Conservation (phyloP, 2,888 invertebrate species). For the Caenorhabditis doughertyi region DNA sequence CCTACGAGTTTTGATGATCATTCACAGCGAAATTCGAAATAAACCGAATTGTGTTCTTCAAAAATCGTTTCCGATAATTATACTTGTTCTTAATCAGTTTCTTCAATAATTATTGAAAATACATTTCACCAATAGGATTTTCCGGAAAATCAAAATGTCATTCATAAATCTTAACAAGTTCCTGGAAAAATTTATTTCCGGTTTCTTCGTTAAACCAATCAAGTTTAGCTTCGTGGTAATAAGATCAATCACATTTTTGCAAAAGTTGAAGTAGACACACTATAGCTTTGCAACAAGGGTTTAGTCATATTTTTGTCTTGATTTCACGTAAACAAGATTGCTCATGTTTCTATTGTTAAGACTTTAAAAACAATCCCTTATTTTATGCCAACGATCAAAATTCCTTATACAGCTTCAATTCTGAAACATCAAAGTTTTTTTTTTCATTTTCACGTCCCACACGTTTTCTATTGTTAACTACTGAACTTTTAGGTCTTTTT, state of each 20-base stretch:
- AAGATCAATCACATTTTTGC: conserved; percentile 6
- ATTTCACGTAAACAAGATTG: neutral
- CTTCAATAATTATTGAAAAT: too few species aligned
- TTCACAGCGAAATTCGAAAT: too few species aligned
- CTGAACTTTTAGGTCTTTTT: conserved; percentile 15
- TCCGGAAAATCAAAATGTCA: neutral
- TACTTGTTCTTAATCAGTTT: too few species aligned
- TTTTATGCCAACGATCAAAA: neutral
- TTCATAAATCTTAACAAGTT: neutral
- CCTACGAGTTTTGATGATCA: too few species aligned
- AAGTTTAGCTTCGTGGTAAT: neutral
- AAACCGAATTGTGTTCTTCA: too few species aligned
- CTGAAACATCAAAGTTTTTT: conserved; percentile 10
- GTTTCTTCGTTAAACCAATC: conserved; percentile 4
- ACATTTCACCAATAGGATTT: neutral
- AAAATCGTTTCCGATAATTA: too few species aligned
- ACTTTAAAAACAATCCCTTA: conserved; percentile 1
- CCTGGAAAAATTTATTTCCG: conserved; percentile 11
- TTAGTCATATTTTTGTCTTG: neutral
- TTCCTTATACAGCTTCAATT: conserved; percentile 18
- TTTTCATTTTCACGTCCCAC: neutral
- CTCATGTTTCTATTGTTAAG: neutral
- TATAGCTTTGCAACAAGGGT: neutral
- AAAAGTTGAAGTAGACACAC: neutral
- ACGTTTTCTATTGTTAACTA: conserved; percentile 1